Base-by-base conservation (phyloP, 2,888 invertebrate genomes). In the Cantharis rufa region DNA sequence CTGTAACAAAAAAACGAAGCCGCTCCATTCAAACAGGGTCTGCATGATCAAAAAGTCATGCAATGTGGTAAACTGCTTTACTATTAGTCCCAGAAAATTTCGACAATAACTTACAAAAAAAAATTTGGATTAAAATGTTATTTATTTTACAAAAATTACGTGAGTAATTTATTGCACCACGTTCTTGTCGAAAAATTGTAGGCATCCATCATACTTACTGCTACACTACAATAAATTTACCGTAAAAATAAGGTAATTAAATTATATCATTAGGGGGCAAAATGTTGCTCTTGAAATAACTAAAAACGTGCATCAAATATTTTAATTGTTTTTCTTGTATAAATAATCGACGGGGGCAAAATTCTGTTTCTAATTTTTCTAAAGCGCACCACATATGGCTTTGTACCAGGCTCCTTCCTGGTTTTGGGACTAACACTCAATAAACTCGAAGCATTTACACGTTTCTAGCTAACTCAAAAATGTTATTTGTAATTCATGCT, bases 1-100 rank as follows among this genome's bases (percentile, higher is more conserved):
- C 90, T 90, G 90, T 84, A 90, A 90, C 89, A 89, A 87, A 86
- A 76, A 84, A 84, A 85, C 81, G 84, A 85, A 84, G 84, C 87
- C 86, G 85, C 83, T 84, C 84, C 85, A 85, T 85, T 86, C 85
- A 86, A 84, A 85, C 80, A 80, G 78, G 80, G 81, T 77, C 70
- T 64, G 78, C 73, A 76, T 74, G 77, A 77, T 76, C 75, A 72
- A 76, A 61, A 74, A 72, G 73, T 74, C 78, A 74, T 78, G 78
- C 78, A 76, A 73, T 71, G 78, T 75, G 72, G 68, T 78, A 66
- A 48, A 66, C 64, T 66, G 64, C 64, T 18, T 48, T 75, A 73
- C 75, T 78, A 78, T 73, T 70, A 70, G 70, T 75, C 70, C 72
- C 62, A 68, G 71, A 69, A 75, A 77, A 71, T 64, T 74, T 77